Evolutionary conservation across 2,113 vertebrate genomes (phyloP).

Genomic region (Odontesthes bonariensis): DNA sequence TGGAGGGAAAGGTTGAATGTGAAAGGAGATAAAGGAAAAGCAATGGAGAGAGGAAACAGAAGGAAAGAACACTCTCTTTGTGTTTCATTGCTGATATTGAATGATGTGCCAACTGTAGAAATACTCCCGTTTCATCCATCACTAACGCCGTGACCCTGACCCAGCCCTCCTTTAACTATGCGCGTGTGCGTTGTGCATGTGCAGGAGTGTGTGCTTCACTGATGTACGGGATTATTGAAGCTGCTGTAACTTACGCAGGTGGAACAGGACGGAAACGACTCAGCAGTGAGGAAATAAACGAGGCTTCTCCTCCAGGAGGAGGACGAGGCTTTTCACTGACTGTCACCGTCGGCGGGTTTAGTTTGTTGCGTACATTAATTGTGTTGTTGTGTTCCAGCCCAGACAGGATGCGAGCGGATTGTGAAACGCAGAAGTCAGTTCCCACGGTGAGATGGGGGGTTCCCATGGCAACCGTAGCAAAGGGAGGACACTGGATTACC

Average conservation of each 20-base stretch:
- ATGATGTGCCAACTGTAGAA: conserved; percentile 61
- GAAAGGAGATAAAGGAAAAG: conserved; percentile 41
- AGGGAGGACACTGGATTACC: conserved; percentile 81
- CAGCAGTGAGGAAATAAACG: conserved; percentile 23
- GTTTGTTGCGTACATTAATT: conserved; percentile 57
- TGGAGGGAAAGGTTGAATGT: conserved; percentile 53
- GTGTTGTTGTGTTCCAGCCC: conserved; percentile 65
- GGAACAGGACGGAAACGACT: conserved; percentile 21
- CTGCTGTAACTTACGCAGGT: conserved; percentile 37
- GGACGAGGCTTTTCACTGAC: conserved; percentile 24
- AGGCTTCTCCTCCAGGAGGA: conserved; percentile 25
- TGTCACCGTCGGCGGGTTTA: conserved; percentile 13
- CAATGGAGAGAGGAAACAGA: conserved; percentile 30
- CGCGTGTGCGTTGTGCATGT: not conserved
- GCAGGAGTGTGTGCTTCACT: conserved; percentile 11
- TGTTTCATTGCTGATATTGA: conserved; percentile 60
- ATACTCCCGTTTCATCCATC: conserved; percentile 69
- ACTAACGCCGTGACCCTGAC: conserved; percentile 68
- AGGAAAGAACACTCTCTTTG: conserved; percentile 42
- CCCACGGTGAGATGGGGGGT: conserved; percentile 80
- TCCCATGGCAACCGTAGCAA: conserved; percentile 80
- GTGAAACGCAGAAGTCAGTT: conserved; percentile 78
- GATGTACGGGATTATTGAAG: conserved; percentile 13
- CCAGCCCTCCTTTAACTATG: conserved; percentile 32
- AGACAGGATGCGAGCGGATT: conserved; percentile 77